phyloP scores from a whole-genome alignment of 1,140 invertebrate genomes.

The Drosophila leontia region DNA sequence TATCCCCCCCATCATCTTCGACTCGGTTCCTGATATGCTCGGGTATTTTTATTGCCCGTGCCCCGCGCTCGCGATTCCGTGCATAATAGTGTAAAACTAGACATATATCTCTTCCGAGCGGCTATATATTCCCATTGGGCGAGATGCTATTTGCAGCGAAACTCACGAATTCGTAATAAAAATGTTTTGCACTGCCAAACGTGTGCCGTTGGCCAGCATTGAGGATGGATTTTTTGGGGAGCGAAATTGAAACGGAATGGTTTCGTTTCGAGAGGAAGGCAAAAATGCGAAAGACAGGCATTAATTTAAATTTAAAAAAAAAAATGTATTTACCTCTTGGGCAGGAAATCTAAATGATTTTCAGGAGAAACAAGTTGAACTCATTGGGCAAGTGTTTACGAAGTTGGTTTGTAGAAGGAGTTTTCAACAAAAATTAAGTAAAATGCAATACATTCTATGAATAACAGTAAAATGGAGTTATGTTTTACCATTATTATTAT shows the following conservation, averaged over 20 bases:
- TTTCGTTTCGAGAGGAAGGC: constrained; percentile 24
- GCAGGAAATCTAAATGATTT: constrained; percentile 23
- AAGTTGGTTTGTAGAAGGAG: not conserved
- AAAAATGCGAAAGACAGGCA: constrained; percentile 37
- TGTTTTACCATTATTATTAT: not conserved
- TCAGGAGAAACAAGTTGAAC: constrained; percentile 27
- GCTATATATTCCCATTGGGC: constrained; percentile 34
- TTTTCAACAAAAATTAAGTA: not conserved
- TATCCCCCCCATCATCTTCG: constrained; percentile 15
- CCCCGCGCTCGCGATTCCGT: constrained; percentile 53
- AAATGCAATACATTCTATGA: not conserved
- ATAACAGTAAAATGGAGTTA: too few species aligned
- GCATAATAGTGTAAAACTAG: constrained; percentile 65
- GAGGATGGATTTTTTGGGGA: constrained; percentile 27
- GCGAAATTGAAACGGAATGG: constrained; percentile 31
- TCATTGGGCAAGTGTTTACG: constrained; percentile 33
- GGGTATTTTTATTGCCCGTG: constrained; percentile 71
- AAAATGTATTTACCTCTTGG: constrained; percentile 38
- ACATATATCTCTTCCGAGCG: constrained; percentile 41
- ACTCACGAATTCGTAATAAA: constrained; percentile 80
- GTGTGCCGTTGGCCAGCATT: constrained; percentile 58
- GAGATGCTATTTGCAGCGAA: constrained; percentile 66
- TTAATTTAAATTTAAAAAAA: constrained; percentile 18
- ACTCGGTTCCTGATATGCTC: constrained; percentile 53
- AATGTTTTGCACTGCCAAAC: constrained; percentile 72